Evolutionary conservation across 2,113 vertebrate genomes (phyloP).

Genomic region (Nymphicus hollandicus): DNA sequence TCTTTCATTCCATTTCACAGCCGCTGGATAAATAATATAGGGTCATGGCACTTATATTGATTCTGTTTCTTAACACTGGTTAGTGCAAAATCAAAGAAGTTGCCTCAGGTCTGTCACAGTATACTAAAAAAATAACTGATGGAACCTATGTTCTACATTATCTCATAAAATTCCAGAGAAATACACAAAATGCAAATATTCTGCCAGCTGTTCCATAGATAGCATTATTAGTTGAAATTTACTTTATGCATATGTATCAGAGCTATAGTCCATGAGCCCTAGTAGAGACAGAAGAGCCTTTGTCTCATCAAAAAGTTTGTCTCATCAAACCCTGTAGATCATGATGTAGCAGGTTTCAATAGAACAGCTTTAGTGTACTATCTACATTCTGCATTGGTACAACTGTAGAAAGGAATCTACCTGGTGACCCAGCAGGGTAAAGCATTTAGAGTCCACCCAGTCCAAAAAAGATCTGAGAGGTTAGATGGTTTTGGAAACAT

Average conservation of each 20-base stretch:
- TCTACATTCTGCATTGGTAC: neutral
- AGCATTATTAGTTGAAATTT: neutral
- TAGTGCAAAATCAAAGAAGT: neutral
- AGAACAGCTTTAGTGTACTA: neutral
- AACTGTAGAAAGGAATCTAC: neutral
- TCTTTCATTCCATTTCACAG: neutral
- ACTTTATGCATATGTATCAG: neutral
- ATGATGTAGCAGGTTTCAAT: neutral
- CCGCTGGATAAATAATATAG: neutral
- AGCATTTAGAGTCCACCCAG: neutral
- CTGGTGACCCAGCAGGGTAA: accelerated
- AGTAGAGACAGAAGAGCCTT: neutral
- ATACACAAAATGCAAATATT: neutral
- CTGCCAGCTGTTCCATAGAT: neutral
- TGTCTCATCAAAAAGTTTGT: neutral
- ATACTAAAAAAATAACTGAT: neutral
- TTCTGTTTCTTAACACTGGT: neutral
- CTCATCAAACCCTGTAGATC: neutral
- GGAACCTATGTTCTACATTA: neutral
- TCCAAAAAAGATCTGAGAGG: neutral
- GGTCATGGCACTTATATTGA: neutral
- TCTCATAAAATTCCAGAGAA: neutral
- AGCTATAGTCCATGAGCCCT: neutral
- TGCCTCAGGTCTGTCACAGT: neutral
- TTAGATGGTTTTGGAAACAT: neutral